These are phyloP conservation scores for Baryphthengus martii DNA, from an alignment of 2,113 vertebrate species.

Conservation along the genomic window DNA sequence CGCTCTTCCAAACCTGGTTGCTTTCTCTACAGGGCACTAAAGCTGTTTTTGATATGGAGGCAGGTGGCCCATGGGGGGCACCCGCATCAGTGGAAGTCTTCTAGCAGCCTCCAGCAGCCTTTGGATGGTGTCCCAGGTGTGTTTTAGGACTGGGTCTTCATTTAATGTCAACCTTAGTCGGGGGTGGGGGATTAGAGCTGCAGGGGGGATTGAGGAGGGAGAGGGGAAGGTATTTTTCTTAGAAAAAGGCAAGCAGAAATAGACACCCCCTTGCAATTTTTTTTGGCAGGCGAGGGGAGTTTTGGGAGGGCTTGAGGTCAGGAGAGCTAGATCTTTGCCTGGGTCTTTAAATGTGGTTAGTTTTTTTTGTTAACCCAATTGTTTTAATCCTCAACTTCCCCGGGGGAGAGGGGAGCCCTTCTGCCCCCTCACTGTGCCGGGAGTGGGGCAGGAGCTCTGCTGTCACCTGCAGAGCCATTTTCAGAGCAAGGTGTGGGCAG, in stretches of 20 bases:
- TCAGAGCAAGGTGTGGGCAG: constrained; percentile 3
- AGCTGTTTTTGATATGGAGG: neutral
- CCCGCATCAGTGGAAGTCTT: neutral
- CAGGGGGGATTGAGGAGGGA: neutral
- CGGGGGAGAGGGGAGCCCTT: neutral
- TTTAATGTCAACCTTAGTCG: neutral
- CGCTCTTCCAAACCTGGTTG: neutral
- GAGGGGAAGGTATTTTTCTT: constrained; percentile 23
- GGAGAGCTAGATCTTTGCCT: neutral
- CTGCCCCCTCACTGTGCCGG: neutral
- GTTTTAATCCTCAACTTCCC: neutral
- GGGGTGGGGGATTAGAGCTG: neutral
- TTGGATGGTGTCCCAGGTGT: neutral
- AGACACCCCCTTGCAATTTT: constrained; percentile 26
- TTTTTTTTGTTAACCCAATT: neutral
- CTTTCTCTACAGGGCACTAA: neutral
- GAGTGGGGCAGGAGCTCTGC: neutral
- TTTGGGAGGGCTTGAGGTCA: constrained; percentile 11
- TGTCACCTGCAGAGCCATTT: neutral
- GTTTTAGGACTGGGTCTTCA: constrained; percentile 2
- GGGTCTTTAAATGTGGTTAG: neutral
- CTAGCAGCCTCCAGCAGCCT: neutral
- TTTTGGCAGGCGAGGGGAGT: constrained; percentile 6
- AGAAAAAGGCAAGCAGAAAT: constrained; percentile 33
- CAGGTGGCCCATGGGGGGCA: neutral